Evolutionary conservation across 2,113 vertebrate species (phyloP), one percentile per base, ranked within the genome.

Genomic region (Brachionichthys hirsutus): DNA sequence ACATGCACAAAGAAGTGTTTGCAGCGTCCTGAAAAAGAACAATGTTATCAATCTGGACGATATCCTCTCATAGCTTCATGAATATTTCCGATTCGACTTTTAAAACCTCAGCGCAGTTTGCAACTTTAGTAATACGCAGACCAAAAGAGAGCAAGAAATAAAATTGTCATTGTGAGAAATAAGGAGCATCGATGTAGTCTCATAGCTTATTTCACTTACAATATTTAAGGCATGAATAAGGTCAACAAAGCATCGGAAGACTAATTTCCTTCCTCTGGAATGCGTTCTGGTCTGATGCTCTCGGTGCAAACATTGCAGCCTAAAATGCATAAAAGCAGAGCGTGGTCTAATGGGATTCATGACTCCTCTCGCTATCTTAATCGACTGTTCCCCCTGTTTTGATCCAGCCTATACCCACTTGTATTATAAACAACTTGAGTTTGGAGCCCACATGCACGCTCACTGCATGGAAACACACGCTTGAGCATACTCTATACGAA

Each of bases 341-440:
- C 60, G 53, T 34, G 60, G 50, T 62, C 70, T 75, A 73, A 68
- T 83, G 53, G 49, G 38, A 81, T 75, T 71, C 79, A 41, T 80
- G 56, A 49, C 60, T 75, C 15, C 38, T 53, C 56, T 51, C 41
- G 38, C 62, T 36, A 75, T 80, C 62, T 81, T 62, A 73, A 77
- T 70, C 15, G 50, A 52, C 69, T 72, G 64, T 65, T 62, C 22
- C 24, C 41, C 6, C 42, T 71, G 16, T 64, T 80, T 75, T 64
- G 58, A 76, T 83, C 76, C 20, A 49, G 47, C 20, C 9, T 70
- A 76, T 70, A 76, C 17, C 68, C 46, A 67, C 69, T 70, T 76
- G 69, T 74, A 75, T 67, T 61, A 64, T 69, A 70, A 69, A 66
- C 62, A 70, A 47, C 52, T 30, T 18, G 36, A 66, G 61, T 54